phyloP scores from a whole-genome alignment of 2,888 invertebrate genomes.

The Chydorus sphaericus region DNA sequence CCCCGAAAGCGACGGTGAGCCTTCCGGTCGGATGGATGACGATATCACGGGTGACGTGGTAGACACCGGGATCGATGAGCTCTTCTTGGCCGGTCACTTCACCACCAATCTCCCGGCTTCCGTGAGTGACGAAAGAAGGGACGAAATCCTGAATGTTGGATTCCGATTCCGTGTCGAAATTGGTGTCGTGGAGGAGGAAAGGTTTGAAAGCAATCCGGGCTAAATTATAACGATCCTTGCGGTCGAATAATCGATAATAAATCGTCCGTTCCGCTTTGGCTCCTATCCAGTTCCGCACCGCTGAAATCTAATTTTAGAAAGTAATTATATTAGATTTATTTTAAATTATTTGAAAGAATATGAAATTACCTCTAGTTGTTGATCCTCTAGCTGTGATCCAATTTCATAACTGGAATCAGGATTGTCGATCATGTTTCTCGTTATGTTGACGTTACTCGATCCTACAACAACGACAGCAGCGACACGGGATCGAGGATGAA shows the following conservation, averaged over 20 bases:
- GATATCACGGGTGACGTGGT: conserved; percentile 83
- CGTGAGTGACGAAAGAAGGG: conserved; percentile 56
- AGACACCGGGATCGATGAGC: conserved; percentile 53
- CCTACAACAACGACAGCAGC: conserved; percentile 76
- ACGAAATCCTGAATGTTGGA: conserved; percentile 61
- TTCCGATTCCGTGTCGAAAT: conserved; percentile 70
- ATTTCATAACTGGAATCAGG: conserved; percentile 83
- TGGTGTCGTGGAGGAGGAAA: conserved; percentile 73
- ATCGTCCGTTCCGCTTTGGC: conserved; percentile 51
- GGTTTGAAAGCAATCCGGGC: conserved; percentile 85
- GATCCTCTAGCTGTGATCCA: conserved; percentile 86
- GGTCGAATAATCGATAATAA: conserved; percentile 33
- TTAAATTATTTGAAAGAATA: too few species aligned
- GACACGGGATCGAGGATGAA: conserved; percentile 80
- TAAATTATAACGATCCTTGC: conserved; percentile 85
- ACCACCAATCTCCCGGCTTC: conserved; percentile 63
- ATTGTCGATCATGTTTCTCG: conserved; percentile 81
- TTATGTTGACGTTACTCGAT: conserved; percentile 67
- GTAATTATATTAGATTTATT: too few species aligned
- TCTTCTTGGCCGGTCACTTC: conserved; percentile 83
- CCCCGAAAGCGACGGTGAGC: conserved; percentile 72
- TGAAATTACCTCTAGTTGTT: conserved; percentile 78
- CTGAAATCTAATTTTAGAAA: too few species aligned
- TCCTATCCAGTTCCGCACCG: conserved; percentile 88
- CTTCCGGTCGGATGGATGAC: conserved; percentile 86